Evolutionary conservation across 2,797 vertebrate genomes (phyloP), one percentile per base, ranked within the genome.

Genomic region (Setipinna tenuifilis): DNA sequence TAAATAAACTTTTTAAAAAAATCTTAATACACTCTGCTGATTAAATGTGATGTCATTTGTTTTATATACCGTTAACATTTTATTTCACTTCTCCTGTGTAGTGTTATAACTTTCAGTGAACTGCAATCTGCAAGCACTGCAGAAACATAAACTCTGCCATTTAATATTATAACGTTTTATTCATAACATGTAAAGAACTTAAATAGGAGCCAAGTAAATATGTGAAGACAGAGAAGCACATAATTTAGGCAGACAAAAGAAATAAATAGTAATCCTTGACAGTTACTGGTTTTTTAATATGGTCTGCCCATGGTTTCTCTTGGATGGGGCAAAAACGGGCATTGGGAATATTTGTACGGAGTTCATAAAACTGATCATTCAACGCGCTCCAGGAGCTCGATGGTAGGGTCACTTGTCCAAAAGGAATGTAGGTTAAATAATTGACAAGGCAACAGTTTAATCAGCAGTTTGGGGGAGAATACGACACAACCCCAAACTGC

Each of bases 221-320:
- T 62, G 62, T 61, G 82, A n/a, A 65, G 57, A 46, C 6, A 14
- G 5, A 41, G 78, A 85, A 48, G 50, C 84, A 86, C 83, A 83
- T 87, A 31, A 82, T 75, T 83, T 84, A 78, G 82, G 85, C 82
- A 80, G 59, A 81, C 58, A 28, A 48, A 21, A 68, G 82, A 46
- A 50, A 84, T 86, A 88, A 80, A 86, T 83, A 83, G 48, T 48
- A 61, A 58, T 85, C 61, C 12, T 17, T 85, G 88, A 87, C 86
- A 84, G 88, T 86, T 83, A 82, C 65, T 80, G 61, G 78, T 23
- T 19, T 88, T 83, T 84, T 83, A 85, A 65, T 80, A 62, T 62
- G 80, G 50, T 80, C 62, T 85, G 17, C 61, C 75, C 19, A 86
- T 44, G 83, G 75, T 84, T 87, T 57, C 57, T 61, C 41, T 85